Base-by-base conservation (phyloP, 2,888 invertebrate species). In the Xestia xanthographa region DNA sequence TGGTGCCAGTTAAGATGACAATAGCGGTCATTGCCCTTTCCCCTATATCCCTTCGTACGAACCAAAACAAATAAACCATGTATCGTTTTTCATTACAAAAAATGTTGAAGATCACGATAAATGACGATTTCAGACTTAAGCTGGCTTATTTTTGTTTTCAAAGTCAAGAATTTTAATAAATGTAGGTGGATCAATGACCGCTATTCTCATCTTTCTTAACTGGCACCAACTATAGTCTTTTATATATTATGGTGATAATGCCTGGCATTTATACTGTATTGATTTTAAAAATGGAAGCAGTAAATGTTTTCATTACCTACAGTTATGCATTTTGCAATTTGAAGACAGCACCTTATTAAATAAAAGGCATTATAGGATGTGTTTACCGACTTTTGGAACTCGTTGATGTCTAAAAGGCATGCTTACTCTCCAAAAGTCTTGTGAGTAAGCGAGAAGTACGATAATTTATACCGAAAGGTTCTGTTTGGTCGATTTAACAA, bases 261-360 rank as follows among this genome's bases (percentile, higher is more conserved):
- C n/a, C 14, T 29, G n/a, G 58, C 1, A 14, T 60, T 58, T 43
- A 6, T 50, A 50, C 34, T 41, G 53, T 22, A 68, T 34, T 53
- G 1, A 63, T 38, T 53, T 41, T 29, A 20, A 22, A 45, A 20
- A 34, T 41, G 12, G 11, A n/a, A 12, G 17, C 20, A 14, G 17
- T 74, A n/a, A n/a, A 20, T 48, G 14, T 75, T 66, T 17, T 58
- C 11, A 50, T 11, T 65, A 45, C 48, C 48, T 48, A 48, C 17
- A 8, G 26, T 17, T 50, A 43, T 3, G 11, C 9, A 34, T 50
- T 76, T 9, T 34, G 34, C 11, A 77, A 60, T 60, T 17, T 12
- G 17, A 12, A 22, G 1, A 60, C 3, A 43, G 29, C 29, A 17
- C 11, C 12, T 38, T 38, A 22, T 17, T 50, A 11, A 20, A 58